phyloP scores from a whole-genome alignment of 1,140 invertebrate species.

The Ladona fulva region DNA sequence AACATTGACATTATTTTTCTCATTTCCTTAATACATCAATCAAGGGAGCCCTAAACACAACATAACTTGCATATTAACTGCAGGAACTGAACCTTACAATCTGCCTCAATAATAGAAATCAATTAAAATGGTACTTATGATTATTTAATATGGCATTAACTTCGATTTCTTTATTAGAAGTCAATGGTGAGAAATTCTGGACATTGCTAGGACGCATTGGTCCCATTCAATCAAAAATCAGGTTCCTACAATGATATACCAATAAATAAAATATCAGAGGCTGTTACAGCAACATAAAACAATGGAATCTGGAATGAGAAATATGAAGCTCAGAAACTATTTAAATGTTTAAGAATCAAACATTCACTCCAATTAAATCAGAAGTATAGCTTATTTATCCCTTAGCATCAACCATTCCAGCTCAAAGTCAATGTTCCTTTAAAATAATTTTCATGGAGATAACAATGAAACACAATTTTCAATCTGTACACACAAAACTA shows the following conservation, averaged over 20 bases:
- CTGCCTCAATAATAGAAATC: no score
- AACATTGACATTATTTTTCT: no score
- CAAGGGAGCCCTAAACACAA: no score
- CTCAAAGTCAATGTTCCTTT: neutral
- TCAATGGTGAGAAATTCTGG: neutral
- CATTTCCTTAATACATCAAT: no score
- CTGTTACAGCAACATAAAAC: neutral
- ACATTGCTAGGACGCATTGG: neutral
- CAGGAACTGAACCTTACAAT: no score
- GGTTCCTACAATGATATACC: neutral
- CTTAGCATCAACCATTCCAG: neutral
- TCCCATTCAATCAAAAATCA: neutral
- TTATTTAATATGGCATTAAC: neutral
- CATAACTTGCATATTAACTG: no score
- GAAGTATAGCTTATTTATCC: neutral
- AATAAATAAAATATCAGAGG: neutral
- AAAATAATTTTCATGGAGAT: neutral
- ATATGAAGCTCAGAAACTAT: neutral
- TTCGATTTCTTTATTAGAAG: neutral
- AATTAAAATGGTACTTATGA: no score
- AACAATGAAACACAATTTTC: neutral
- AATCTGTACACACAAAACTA: neutral
- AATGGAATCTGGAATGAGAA: neutral
- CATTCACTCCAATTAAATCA: neutral
- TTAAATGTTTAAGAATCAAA: neutral